phyloP scores from a whole-genome alignment of 2,797 vertebrate genomes.

The Myotis vivesi region DNA sequence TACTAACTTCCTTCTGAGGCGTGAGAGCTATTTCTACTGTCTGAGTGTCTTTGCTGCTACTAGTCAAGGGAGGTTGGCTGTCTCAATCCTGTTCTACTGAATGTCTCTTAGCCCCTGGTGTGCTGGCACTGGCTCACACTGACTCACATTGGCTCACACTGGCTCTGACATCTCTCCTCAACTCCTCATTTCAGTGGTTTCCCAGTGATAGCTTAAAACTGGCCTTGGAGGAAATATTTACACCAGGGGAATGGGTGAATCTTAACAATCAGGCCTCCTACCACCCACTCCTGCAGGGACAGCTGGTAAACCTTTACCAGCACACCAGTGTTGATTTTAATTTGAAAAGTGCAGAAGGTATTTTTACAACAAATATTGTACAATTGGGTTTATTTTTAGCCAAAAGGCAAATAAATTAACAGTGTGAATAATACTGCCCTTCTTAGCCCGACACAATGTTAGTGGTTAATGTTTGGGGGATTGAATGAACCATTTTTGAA shows the following conservation, averaged over 20 bases:
- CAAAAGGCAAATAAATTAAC: background rate
- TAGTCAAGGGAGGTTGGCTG: background rate
- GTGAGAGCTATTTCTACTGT: background rate
- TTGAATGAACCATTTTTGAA: background rate
- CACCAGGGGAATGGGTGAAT: background rate
- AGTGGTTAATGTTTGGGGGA: background rate
- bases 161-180: background rate
- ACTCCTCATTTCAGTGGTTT: background rate
- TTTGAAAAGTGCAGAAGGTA: background rate
- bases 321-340: background rate
- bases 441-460: background rate
- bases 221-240: background rate
- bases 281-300: background rate
- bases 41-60: background rate
- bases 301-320: background rate
- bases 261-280: background rate
- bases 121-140: accelerated
- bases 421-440: background rate
- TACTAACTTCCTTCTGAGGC: background rate
- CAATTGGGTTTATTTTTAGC: background rate
- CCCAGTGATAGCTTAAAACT: background rate
- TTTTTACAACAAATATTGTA: background rate
- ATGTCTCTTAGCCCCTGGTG: background rate
- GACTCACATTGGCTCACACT: accelerated
- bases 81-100: background rate